A percentile compares a stretch with the other conserved stretches of the same genome.
These are phyloP conservation scores for Zeuzera pyrina DNA, from an alignment of 2,888 invertebrate genomes.

Conservation along the genomic window DNA sequence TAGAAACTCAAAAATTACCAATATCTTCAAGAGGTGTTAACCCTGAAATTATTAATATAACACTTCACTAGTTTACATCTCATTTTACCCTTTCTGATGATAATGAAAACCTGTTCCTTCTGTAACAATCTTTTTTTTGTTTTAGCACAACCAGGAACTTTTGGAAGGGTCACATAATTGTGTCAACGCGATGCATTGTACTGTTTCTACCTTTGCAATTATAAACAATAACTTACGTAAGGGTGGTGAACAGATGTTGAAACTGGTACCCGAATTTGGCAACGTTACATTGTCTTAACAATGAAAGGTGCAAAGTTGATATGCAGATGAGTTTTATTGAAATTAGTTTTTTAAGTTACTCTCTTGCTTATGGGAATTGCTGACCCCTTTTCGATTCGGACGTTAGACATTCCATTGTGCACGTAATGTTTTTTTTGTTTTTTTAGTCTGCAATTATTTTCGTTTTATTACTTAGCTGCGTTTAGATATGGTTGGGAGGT, in stretches of 20 bases:
- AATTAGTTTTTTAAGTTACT: slow-evolving; percentile 48
- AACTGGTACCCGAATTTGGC: slow-evolving; percentile 26
- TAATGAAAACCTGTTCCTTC: slow-evolving; percentile 65
- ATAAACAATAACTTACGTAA: slow-evolving; percentile 44
- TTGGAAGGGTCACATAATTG: slow-evolving; percentile 51
- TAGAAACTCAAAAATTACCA: no score
- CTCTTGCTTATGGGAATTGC: slow-evolving; percentile 48
- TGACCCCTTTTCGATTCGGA: slow-evolving; percentile 53
- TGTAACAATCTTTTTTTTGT: slow-evolving; percentile 64
- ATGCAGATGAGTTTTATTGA: slow-evolving; percentile 45
- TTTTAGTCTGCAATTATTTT: slow-evolving; percentile 36
- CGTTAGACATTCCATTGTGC: slow-evolving; percentile 39
- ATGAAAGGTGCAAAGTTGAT: slow-evolving; percentile 45
- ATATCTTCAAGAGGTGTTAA: slow-evolving; percentile 19
- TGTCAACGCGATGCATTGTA: slow-evolving; percentile 58
- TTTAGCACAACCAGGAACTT: slow-evolving; percentile 37
- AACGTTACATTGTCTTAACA: slow-evolving; percentile 54
- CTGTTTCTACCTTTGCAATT: slow-evolving; percentile 33
- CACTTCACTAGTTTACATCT: slow-evolving; percentile 59
- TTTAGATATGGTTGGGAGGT: slow-evolving; percentile 3
- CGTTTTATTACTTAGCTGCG: slow-evolving; percentile 22
- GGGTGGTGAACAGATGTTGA: slow-evolving; percentile 54
- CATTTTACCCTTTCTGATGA: slow-evolving; percentile 64
- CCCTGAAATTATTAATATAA: slow-evolving; percentile 41
- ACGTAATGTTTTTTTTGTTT: slow-evolving; percentile 39